phyloP scores from a whole-genome alignment of 2,888 invertebrate species.

The Caenorhabditis afra region DNA sequence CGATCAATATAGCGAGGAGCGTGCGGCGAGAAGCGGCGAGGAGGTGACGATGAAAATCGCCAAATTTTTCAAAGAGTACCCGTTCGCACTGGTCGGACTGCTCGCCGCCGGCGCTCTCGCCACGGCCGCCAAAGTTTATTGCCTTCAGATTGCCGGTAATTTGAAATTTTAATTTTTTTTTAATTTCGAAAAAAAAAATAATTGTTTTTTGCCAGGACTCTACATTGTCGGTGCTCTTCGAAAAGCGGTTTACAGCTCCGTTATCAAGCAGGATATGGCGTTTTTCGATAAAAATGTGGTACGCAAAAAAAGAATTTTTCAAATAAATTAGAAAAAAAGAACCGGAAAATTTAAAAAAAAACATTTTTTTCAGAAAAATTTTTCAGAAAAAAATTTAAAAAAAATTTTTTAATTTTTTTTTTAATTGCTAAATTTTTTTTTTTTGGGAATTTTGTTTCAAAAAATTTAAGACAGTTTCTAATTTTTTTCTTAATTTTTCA shows the following conservation, averaged over 20 bases:
- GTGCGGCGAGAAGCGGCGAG: constrained; percentile 10
- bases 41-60: constrained; percentile 83
- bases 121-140: constrained; percentile 92
- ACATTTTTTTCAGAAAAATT: too few species aligned
- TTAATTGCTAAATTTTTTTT: too few species aligned
- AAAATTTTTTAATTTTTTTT: too few species aligned
- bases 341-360: too few species aligned
- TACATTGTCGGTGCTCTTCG: constrained; percentile 50
- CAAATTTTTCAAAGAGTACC: constrained; percentile 83
- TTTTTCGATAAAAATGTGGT: constrained; percentile 59
- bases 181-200: background rate
- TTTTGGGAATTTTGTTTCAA: too few species aligned
- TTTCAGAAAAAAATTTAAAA: too few species aligned
- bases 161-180: constrained; percentile 5
- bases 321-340: too few species aligned
- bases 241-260: constrained; percentile 49
- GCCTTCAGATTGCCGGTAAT: constrained; percentile 90
- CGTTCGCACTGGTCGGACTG: constrained; percentile 84
- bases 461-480: too few species aligned
- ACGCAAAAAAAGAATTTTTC: background rate
- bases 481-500: too few species aligned
- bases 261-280: constrained; percentile 53
- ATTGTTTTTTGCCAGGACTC: constrained; percentile 16
- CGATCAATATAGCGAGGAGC: constrained; percentile 83
- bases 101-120: constrained; percentile 91